Conservation (phyloP, 1,140 invertebrate genomes). For the Saccostrea glomerata region DNA sequence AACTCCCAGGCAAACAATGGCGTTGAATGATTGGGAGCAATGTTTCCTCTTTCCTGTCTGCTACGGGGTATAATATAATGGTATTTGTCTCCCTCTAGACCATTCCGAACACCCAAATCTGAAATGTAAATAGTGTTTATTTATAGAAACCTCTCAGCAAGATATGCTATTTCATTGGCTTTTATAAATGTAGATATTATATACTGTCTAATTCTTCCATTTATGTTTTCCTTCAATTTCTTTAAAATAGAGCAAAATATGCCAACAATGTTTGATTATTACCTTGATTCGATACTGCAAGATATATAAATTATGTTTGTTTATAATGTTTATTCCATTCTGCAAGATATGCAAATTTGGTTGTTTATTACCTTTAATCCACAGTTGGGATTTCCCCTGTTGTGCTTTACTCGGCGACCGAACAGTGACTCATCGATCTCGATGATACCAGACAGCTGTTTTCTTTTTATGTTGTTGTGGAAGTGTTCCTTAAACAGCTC, state of each 20-base stretch:
- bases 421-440: slow-evolving; percentile 36
- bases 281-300: too few relatives aligned
- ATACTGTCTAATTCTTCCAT: too few relatives aligned
- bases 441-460: not conserved
- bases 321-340: too few relatives aligned
- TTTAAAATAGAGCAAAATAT: too few relatives aligned
- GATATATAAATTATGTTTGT: too few relatives aligned
- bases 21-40: slow-evolving; percentile 8
- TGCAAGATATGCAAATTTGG: too few relatives aligned
- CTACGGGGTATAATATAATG: not conserved
- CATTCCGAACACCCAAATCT: slow-evolving; percentile 5
- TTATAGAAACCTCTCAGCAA: too few relatives aligned
- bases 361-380: not conserved
- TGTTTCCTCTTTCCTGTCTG: not conserved
- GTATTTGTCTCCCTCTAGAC: slow-evolving; percentile 11
- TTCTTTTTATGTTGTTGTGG: not conserved
- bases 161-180: too few relatives aligned
- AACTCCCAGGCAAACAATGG: not conserved
- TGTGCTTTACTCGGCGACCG: slow-evolving; percentile 5
- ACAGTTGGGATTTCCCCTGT: slow-evolving; percentile 1
- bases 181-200: too few relatives aligned
- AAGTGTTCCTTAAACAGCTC: slow-evolving; percentile 19
- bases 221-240: too few relatives aligned
- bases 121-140: too few relatives aligned
- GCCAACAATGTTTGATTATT: too few relatives aligned